Evolutionary conservation across 2,113 vertebrate species (phyloP), one percentile per base, ranked within the genome.

Genomic region (Sapayoa aenigma): DNA sequence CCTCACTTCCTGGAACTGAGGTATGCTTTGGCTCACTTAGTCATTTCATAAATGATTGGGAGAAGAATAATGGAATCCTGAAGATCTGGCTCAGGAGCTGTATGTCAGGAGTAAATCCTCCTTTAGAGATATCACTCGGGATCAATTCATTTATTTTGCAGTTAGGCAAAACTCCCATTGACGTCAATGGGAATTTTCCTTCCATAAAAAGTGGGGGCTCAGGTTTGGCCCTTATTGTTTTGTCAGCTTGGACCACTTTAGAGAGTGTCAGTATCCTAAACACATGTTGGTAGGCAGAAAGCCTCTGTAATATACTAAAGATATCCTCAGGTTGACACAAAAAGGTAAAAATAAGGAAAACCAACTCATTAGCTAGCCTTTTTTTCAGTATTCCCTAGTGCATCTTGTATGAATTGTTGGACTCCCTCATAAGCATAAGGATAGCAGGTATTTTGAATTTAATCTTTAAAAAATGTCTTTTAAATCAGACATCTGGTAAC

Each of bases 141-240:
- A 82, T 86, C 83, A 94, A 72, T 83, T 94, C 76, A 56, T 88
- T 87, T 68, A 76, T 88, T 97, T 93, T 88, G 81, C 82, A 90
- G 74, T 88, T 46, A 92, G 87, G 83, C 87, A 94, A 65, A 92
- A 92, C 22, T 94, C 89, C 89, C 76, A 93, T 87, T 97, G 93
- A 97, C 19, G 65, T 97, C 94, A 96, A 47, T 72, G 74, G 37
- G 74, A 94, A 90, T 78, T 94, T 91, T 96, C 53, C 69, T 94
- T 79, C 77, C 23, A 46, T 90, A 72, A 94, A 90, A 86, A 83
- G 46, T 24, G 10, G 75, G 41, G 77, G 63, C 78, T 77, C 59
- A 41, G 63, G 65, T 94, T 95, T 93, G 74, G 77, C 28, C 31
- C 63, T 78, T 59, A n/a, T 24, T 81, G 81, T 93, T 94, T 85